Evolutionary conservation across 2,888 invertebrate species (phyloP).

Genomic region (Balanococcus diminutus): DNA sequence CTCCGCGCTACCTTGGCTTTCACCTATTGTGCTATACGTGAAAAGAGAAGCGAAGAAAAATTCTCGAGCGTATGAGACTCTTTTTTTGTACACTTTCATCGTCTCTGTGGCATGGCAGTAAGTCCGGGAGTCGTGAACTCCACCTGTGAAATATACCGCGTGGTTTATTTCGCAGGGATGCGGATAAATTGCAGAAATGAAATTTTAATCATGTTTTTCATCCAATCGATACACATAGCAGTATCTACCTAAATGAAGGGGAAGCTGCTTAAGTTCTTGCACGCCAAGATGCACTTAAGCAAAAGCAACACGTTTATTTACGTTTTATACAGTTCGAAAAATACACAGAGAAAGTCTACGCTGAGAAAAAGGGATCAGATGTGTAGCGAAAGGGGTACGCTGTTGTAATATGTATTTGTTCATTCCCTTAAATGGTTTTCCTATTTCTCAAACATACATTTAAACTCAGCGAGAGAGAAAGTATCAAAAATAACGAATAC

Average conservation of each 20-base stretch:
- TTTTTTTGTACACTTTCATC: not conserved
- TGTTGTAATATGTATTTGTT: not conserved
- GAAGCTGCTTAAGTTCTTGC: not conserved
- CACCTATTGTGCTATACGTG: not conserved
- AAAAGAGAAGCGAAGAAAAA: not conserved
- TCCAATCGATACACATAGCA: not conserved
- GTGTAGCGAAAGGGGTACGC: not conserved
- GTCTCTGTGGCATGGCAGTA: not conserved
- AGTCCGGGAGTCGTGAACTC: not conserved
- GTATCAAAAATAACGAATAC: too few species aligned
- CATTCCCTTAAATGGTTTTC: too few species aligned
- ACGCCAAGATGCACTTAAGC: not conserved
- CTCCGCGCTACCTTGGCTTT: not conserved
- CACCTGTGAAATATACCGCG: not conserved
- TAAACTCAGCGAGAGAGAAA: too few species aligned
- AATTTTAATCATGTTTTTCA: slow-evolving; percentile 11
- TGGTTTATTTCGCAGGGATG: not conserved
- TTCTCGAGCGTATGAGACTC: not conserved
- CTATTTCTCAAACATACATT: too few species aligned
- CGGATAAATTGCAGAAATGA: not conserved
- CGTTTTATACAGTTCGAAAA: slow-evolving; percentile 9
- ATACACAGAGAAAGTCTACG: not conserved
- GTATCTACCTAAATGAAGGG: not conserved
- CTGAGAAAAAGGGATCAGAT: not conserved
- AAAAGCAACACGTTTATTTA: slow-evolving; percentile 35